Base-by-base conservation (phyloP, 2,113 vertebrate species). In the Sceloporus tristichus region DNA sequence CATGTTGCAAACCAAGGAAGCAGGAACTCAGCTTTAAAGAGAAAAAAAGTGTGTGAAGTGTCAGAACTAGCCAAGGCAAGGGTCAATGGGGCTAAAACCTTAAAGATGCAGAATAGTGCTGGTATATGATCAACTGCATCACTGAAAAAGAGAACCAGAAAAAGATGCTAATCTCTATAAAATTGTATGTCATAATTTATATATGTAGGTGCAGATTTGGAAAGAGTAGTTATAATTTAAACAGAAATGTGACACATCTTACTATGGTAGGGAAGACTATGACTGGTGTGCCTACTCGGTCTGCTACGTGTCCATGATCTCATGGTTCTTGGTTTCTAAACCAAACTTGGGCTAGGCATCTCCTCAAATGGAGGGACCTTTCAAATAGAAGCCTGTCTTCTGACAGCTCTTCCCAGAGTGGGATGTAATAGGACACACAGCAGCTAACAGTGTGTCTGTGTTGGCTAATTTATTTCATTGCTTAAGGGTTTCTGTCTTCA, bases 1-100 rank as follows among this genome's bases (percentile, higher is more conserved):
- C 4, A 25, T 34, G 80, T 25, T 87, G 82, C 75, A 93, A 91
- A 68, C 38, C 25, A n/a, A 81, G 82, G 59, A 48, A 85, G 80
- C 7, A 62, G 38, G 85, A 94, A 84, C 14, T 87, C 75, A 4
- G 23, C 25, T 56, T 19, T 40, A 65, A 85, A 86, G 83, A 71
- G n/a, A 34, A 54, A 68, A 8, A 19, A 21, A 27, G 85, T n/a
- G 5, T 79, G n/a, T 27, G 75, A 13, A 0, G 0, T 21, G n/a
- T 70, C 75, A 6, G 1, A 10, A 54, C 79, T 85, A 77, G 70
- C 82, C 79, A 85, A 85, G 79, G 89, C 79, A 85, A 85, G 79
- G 89, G 83, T 21, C 25, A 66, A 29, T 21, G 5, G 4, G 40
- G 4, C 68, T 54, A 34, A 54, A 40, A 21, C n/a, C 42, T 38